phyloP scores from a whole-genome alignment of 2,888 invertebrate genomes.

The Sussaba pulchella region DNA sequence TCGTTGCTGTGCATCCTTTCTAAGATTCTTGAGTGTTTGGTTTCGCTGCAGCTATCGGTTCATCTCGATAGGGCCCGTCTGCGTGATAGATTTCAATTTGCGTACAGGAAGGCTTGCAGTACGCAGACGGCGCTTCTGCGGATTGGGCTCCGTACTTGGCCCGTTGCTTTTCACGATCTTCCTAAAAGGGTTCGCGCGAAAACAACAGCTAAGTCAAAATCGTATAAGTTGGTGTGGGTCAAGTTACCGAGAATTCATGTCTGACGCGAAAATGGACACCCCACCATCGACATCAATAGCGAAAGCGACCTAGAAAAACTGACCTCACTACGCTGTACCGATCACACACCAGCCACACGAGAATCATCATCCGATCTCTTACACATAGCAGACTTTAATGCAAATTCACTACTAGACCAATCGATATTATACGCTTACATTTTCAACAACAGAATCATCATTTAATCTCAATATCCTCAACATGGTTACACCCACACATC shows the following conservation, averaged over 20 bases:
- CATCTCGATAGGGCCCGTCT: neutral
- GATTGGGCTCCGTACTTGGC: neutral
- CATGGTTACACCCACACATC: neutral
- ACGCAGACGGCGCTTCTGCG: neutral
- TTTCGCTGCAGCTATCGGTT: neutral
- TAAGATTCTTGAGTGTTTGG: neutral
- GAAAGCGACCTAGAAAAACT: too few species aligned
- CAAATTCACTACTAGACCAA: neutral
- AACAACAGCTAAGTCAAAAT: constrained; percentile 7
- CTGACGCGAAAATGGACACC: too few species aligned
- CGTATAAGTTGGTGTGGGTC: constrained; percentile 23
- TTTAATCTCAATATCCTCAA: neutral
- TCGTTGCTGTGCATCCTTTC: neutral
- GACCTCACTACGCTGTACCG: too few species aligned
- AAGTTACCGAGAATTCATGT: neutral
- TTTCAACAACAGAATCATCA: neutral
- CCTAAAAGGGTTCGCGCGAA: constrained; percentile 3
- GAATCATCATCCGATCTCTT: neutral
- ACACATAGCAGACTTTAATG: neutral
- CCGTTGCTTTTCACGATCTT: neutral
- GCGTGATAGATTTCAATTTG: neutral
- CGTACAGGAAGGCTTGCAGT: neutral
- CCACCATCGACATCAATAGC: too few species aligned
- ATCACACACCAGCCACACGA: too few species aligned
- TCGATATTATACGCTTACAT: neutral